Percentiles rank a stretch among this genome's conserved stretches.
These are phyloP conservation scores for Ceyx cyanopectus DNA, from an alignment of 2,113 vertebrate genomes.

Conservation along the genomic window DNA sequence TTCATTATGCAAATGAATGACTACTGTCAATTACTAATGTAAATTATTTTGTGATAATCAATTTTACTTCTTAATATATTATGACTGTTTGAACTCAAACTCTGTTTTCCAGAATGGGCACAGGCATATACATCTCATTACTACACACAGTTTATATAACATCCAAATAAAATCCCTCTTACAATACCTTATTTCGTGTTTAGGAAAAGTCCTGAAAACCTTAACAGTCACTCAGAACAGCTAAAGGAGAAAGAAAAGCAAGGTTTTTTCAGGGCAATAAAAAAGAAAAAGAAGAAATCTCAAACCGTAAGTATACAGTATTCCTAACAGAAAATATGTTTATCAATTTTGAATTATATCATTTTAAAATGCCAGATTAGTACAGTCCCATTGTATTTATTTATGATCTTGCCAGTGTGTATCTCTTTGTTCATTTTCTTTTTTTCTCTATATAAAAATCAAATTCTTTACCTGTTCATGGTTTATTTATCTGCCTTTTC, in stretches of 20 bases:
- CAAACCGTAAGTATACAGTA: too few relatives aligned
- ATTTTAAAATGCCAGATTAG: background rate
- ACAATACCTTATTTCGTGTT: too few relatives aligned
- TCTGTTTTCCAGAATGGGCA: background rate
- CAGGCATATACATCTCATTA: background rate
- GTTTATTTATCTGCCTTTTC: background rate
- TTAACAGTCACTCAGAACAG: too few relatives aligned
- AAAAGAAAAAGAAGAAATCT: too few relatives aligned
- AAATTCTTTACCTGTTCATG: background rate
- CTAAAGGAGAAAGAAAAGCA: too few relatives aligned
- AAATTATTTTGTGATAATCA: background rate
- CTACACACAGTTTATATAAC: too few relatives aligned
- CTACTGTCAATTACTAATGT: background rate
- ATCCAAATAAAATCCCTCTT: too few relatives aligned
- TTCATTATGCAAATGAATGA: background rate
- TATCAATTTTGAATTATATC: background rate
- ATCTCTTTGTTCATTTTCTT: background rate
- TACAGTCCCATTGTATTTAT: background rate
- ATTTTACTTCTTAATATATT: background rate
- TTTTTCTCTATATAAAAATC: background rate
- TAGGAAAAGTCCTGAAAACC: too few relatives aligned
- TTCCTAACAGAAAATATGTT: background rate
- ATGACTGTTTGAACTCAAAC: background rate
- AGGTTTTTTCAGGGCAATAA: too few relatives aligned
- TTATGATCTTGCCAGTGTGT: background rate